Evolutionary conservation across 2,113 vertebrate species (phyloP).

Genomic region (Pyrgilauda ruficollis): DNA sequence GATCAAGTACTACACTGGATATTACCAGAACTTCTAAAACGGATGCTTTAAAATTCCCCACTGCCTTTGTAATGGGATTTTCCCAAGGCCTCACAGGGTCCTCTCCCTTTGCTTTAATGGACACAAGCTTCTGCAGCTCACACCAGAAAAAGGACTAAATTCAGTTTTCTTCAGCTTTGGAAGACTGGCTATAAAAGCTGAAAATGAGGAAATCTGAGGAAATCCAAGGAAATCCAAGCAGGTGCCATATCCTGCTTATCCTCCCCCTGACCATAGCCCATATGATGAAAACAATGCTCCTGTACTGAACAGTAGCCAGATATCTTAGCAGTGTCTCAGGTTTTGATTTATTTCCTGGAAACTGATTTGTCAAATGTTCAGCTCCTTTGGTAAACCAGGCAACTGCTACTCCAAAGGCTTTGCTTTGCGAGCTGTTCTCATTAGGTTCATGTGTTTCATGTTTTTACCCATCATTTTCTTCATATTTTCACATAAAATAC

Average conservation of each 20-base stretch:
- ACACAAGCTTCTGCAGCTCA: neutral
- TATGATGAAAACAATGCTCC: neutral
- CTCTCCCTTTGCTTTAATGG: neutral
- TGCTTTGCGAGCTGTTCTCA: slow-evolving; percentile 16
- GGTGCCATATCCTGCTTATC: neutral
- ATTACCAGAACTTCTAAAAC: neutral
- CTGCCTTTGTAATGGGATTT: neutral
- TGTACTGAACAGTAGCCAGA: neutral
- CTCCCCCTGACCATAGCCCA: accelerated
- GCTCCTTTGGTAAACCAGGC: neutral
- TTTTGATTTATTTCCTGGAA: slow-evolving; percentile 17
- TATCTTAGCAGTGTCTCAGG: neutral
- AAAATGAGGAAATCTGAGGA: neutral
- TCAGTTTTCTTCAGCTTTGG: neutral
- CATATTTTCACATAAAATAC: slow-evolving; percentile 38
- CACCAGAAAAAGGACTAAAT: neutral
- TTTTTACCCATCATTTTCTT: slow-evolving; percentile 35
- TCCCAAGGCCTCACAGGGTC: neutral
- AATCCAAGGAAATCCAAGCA: neutral
- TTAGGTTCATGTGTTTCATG: slow-evolving; percentile 41
- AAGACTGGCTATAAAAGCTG: neutral
- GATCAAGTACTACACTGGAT: neutral
- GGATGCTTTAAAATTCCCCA: neutral
- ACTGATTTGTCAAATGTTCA: neutral
- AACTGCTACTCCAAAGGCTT: neutral